Evolutionary conservation across 2,888 invertebrate genomes (phyloP).

Genomic region (Cantharis nigra): DNA sequence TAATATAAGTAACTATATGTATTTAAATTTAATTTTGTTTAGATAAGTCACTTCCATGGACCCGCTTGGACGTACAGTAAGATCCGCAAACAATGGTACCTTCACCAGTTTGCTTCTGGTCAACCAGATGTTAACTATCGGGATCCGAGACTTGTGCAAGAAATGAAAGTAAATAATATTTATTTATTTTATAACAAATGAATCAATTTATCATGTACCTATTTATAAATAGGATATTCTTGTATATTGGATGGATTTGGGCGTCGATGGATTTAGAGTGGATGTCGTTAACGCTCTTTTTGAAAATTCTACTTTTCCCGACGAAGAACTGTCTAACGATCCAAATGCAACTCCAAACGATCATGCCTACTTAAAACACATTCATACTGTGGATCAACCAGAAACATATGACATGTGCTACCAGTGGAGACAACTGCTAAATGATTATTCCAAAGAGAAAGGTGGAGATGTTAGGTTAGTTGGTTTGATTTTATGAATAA

Average conservation of each 20-base stretch:
- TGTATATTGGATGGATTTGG: conserved; percentile 80
- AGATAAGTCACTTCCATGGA: not conserved
- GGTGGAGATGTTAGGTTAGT: conserved; percentile 51
- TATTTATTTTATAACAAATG: not conserved
- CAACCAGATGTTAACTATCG: conserved; percentile 85
- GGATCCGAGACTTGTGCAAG: conserved; percentile 69
- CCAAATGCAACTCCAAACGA: not conserved
- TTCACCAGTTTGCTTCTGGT: conserved; percentile 74
- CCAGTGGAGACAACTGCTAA: conserved; percentile 67
- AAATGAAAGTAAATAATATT: conserved; percentile 60
- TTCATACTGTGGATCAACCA: conserved; percentile 63
- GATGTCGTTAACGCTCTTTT: conserved; percentile 68
- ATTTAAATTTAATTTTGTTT: not conserved
- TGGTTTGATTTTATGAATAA: not conserved
- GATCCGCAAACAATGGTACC: conserved; percentile 64
- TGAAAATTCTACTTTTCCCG: conserved; percentile 47
- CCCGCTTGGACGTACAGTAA: conserved; percentile 44
- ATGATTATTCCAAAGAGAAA: conserved; percentile 57
- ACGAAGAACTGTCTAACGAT: not conserved
- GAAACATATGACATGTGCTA: conserved; percentile 69
- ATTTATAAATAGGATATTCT: conserved; percentile 62
- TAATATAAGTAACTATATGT: not conserved
- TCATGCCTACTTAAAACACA: conserved; percentile 51
- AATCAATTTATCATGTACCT: not conserved
- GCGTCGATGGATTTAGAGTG: conserved; percentile 85